Conservation (phyloP, 2,113 vertebrate genomes). For the Ceratotherium simum region DNA sequence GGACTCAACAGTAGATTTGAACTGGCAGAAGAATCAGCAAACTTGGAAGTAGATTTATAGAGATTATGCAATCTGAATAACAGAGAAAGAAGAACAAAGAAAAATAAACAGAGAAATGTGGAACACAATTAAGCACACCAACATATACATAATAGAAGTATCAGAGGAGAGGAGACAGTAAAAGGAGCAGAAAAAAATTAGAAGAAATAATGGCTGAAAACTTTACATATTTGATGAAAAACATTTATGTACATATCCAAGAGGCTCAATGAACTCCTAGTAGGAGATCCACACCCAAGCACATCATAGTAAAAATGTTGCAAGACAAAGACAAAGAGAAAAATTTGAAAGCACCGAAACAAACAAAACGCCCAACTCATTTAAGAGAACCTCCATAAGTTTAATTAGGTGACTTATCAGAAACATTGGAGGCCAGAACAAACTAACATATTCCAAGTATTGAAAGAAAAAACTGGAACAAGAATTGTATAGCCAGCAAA, state of each 20-base stretch:
- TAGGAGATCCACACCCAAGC: neutral
- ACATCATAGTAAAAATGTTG: neutral
- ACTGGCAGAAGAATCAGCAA: no score
- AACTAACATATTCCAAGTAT: neutral
- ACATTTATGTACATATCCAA: neutral
- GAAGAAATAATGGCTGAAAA: neutral
- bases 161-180: no score
- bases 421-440: neutral
- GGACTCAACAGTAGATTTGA: neutral
- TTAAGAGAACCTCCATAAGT: neutral
- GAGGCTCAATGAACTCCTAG: neutral
- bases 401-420: neutral
- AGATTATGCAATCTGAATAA: no score
- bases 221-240: neutral
- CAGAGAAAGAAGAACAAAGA: no score
- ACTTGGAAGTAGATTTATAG: no score
- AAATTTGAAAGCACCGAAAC: neutral
- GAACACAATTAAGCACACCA: no score
- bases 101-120: no score
- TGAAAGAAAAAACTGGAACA: neutral
- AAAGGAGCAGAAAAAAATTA: neutral
- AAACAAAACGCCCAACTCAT: neutral
- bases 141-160: no score
- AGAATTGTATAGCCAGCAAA: no score
- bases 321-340: neutral